Conservation (phyloP, 2,113 vertebrate genomes). For the Chaetura pelagica region DNA sequence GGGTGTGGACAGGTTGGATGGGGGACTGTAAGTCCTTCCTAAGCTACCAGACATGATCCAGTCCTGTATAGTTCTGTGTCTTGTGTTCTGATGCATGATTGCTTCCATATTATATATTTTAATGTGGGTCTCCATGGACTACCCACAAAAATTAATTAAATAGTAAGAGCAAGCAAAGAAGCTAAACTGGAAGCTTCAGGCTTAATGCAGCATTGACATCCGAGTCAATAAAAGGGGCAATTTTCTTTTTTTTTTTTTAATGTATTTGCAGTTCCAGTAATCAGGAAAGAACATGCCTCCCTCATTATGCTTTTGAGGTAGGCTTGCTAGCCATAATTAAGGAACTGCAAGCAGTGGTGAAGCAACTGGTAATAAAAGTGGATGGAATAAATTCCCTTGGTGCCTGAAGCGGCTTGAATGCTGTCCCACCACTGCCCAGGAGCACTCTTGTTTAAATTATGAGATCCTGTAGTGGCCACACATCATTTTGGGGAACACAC, state of each 20-base stretch:
- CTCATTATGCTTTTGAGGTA: not conserved
- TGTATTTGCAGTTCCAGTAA: not conserved
- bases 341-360: not conserved
- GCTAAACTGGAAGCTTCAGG: constrained; percentile 9
- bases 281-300: not conserved
- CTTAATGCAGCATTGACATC: not conserved
- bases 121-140: not conserved
- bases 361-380: constrained; percentile 2
- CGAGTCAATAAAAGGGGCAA: not conserved
- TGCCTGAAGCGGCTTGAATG: constrained; percentile 44
- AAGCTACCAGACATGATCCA: not conserved
- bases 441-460: not conserved
- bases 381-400: not conserved
- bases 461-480: not conserved
- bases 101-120: not conserved
- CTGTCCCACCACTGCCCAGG: constrained; percentile 20
- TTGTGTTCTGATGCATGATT: not conserved
- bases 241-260: not conserved
- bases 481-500: not conserved
- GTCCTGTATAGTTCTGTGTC: not conserved
- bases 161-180: not conserved
- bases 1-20: not conserved
- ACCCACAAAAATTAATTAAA: constrained; percentile 6
- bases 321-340: not conserved
- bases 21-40: not conserved